phyloP scores from a whole-genome alignment of 2,888 invertebrate species.

The Cephonodes hylas region DNA sequence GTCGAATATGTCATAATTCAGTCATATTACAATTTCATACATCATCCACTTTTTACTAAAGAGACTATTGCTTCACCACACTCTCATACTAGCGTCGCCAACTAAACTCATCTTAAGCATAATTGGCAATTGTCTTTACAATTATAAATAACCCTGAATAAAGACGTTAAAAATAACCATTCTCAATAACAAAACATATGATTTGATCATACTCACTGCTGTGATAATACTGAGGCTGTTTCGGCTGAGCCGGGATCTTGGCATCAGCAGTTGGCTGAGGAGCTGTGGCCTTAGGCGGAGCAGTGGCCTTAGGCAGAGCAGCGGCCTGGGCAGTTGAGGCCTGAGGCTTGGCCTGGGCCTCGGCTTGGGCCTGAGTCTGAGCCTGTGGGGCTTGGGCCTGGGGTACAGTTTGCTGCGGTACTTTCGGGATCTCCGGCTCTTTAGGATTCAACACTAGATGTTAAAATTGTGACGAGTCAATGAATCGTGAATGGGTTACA shows the following conservation, averaged over 20 bases:
- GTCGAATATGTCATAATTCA: no score
- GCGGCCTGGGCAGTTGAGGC: conserved; percentile 17
- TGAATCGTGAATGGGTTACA: conserved; percentile 11
- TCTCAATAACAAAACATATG: not conserved
- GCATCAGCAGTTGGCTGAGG: not conserved
- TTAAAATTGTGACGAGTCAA: conserved; percentile 28
- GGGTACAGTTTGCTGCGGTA: conserved; percentile 11
- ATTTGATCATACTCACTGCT: conserved; percentile 43
- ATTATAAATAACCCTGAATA: no score
- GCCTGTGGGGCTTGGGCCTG: conserved; percentile 15
- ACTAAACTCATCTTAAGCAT: no score
- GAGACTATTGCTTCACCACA: no score
- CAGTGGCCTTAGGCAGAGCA: not conserved
- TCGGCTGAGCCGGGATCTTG: not conserved
- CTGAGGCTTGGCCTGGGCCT: conserved; percentile 14
- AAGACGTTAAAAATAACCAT: not conserved
- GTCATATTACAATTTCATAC: no score
- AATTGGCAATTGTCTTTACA: no score
- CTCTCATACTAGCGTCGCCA: no score
- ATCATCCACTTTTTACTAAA: no score
- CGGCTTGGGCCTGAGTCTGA: conserved; percentile 21
- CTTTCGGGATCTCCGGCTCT: conserved; percentile 38
- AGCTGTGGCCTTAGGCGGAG: not conserved
- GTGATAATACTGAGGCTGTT: conserved; percentile 34
- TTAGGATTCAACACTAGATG: conserved; percentile 65